phyloP scores from a whole-genome alignment of 2,113 vertebrate genomes.

The Muscicapa adusta region DNA sequence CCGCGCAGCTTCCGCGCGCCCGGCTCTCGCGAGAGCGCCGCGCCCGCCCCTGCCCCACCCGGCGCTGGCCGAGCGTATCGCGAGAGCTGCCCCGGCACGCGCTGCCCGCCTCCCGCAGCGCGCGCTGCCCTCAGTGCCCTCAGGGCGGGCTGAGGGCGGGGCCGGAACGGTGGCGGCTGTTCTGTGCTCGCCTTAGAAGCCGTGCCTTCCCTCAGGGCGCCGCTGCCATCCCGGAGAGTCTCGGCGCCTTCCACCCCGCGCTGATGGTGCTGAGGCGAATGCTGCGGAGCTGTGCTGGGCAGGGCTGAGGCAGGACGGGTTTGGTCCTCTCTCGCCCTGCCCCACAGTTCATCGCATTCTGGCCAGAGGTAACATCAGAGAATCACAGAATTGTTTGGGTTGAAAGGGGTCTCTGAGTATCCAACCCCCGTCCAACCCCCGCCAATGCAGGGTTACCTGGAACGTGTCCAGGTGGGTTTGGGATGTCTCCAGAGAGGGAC shows the following conservation, averaged over 20 bases:
- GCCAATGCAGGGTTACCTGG: background rate
- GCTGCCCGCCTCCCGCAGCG: background rate
- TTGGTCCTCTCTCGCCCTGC: too few relatives aligned
- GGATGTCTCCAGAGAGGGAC: background rate
- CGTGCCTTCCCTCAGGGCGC: fast-evolving
- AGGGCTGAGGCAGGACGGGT: background rate
- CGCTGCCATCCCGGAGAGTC: fast-evolving
- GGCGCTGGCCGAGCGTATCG: background rate
- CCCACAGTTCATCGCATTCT: background rate
- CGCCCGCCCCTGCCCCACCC: fast-evolving
- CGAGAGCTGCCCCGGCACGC: background rate
- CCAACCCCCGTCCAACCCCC: fast-evolving
- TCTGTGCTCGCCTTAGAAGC: fast-evolving
- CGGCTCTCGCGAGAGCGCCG: background rate
- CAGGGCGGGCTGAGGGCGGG: background rate
- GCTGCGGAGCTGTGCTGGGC: background rate
- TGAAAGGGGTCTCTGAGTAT: background rate
- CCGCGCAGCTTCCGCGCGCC: background rate
- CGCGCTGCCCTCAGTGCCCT: fast-evolving
- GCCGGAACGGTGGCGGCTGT: fast-evolving
- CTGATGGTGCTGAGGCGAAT: background rate
- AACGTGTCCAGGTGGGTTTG: background rate
- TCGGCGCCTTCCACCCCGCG: fast-evolving
- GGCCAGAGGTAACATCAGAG: background rate
- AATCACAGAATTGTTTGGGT: background rate